phyloP scores from a whole-genome alignment of 2,797 vertebrate species.

The Syndactyla subalaris region DNA sequence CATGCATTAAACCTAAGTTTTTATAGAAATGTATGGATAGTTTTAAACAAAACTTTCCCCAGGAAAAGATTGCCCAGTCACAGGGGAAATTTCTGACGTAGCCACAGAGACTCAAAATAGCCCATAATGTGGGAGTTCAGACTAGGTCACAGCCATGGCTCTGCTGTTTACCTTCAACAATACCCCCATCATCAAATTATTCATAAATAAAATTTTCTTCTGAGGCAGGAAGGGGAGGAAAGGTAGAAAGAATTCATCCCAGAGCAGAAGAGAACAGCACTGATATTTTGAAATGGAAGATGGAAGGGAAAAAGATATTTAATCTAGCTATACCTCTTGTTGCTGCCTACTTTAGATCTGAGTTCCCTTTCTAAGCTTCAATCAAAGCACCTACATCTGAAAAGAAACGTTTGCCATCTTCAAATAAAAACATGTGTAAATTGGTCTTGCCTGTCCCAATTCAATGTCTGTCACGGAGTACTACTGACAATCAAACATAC shows the following conservation, averaged over 20 bases:
- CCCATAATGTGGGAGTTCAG: not conserved
- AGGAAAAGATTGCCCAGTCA: not conserved
- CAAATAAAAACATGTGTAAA: not conserved
- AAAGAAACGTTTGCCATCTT: not conserved
- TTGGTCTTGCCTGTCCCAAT: not conserved
- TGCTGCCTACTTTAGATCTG: not conserved
- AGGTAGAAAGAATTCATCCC: not conserved
- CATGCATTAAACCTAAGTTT: not conserved
- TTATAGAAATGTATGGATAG: not conserved
- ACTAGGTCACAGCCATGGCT: not conserved
- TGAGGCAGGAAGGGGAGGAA: not conserved
- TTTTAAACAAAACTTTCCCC: not conserved
- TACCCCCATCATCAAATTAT: not conserved
- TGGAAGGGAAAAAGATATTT: not conserved
- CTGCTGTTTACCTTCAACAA: not conserved
- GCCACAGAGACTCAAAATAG: not conserved
- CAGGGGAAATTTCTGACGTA: not conserved
- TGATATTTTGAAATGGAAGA: not conserved
- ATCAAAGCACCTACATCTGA: not conserved
- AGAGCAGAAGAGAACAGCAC: not conserved
- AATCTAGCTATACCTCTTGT: not conserved
- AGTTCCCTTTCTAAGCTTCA: not conserved
- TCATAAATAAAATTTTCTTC: not conserved
- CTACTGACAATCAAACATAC: constrained; percentile 15
- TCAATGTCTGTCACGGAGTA: fast-evolving